These are phyloP conservation scores for Ips typographus DNA, from an alignment of 1,140 invertebrate genomes.

Conservation along the genomic window DNA sequence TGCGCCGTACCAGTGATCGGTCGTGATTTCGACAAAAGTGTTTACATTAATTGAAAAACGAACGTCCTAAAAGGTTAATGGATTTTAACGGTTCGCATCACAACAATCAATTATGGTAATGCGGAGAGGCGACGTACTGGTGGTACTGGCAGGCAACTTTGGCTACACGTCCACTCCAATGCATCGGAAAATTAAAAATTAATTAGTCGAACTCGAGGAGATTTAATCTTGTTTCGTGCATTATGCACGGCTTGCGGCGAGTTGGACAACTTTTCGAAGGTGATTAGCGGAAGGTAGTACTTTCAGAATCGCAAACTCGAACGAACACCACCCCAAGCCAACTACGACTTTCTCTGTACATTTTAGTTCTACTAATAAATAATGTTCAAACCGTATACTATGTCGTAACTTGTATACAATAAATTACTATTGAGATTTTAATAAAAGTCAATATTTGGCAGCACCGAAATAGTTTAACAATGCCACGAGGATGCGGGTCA, in stretches of 20 bases:
- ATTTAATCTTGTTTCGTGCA: conserved; percentile 6
- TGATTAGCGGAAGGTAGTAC: background rate
- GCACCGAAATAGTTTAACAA: conserved; percentile 8
- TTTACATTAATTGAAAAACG: conserved; percentile 23
- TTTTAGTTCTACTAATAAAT: background rate
- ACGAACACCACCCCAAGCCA: too few species aligned
- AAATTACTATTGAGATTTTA: background rate
- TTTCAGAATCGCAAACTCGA: background rate
- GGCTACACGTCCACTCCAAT: conserved; percentile 2
- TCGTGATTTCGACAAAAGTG: conserved; percentile 11
- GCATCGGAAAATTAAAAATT: conserved; percentile 12
- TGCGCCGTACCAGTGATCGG: background rate
- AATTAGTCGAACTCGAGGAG: conserved; percentile 3
- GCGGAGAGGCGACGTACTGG: conserved; percentile 6
- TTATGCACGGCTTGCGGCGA: background rate
- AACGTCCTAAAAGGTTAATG: conserved; percentile 21
- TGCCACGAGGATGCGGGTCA: conserved; percentile 13
- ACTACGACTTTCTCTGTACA: too few species aligned
- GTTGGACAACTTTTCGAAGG: background rate
- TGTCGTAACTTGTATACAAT: background rate
- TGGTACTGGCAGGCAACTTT: conserved; percentile 14
- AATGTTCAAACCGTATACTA: background rate
- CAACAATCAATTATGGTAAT: conserved; percentile 30
- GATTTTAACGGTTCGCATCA: conserved; percentile 24
- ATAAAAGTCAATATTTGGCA: conserved; percentile 9